Evolutionary conservation across 1,140 invertebrate species (phyloP), one percentile per base, ranked within the genome.

Genomic region (Caenorhabditis latens): DNA sequence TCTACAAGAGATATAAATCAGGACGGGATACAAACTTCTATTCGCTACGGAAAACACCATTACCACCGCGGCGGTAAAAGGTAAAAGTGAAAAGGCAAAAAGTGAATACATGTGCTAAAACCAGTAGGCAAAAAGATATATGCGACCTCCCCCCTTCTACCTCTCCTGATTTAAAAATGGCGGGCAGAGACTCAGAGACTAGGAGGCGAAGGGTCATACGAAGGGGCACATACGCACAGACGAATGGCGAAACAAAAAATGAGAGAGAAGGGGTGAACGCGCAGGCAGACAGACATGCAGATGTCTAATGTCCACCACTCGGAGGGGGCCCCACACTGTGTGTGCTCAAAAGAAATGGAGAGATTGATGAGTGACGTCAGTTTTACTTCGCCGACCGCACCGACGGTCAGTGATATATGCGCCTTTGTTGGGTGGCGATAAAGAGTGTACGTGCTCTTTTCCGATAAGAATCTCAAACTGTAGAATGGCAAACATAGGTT

Each of bases 171-270:
- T 79, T 53, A 50, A 79, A 79, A 79, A 79, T 79, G 71, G 71
- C 71, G 71, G 71, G 46, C 24, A 50, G 71, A 79, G 71, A 79
- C 71, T 79, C 71, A 50, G 71, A 79, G 40, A 40, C 11, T 1
- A 13, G 7, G 40, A 16, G 40, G 46, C 6, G n/a, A n/a, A 9
- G 71, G 46, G 71, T 53, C 7, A n/a, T 79, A 79, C 71, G 71
- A 50, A 50, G 71, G 71, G 71, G 71, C n/a, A 50, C 71, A 79
- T 46, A 79, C 71, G 46, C 71, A 46, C 65, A 46, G 14, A 71
- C 24, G 40, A 21, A 67, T 67, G 32, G 21, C 11, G 61, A 24
- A 24, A 24, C 5, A 21, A 71, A 19, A 67, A 46, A 43, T 9
- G 7, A 16, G 19, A 16, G 5, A 14, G 8, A n/a, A 19, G 46